A percentile compares a stretch with the other conserved stretches of the same genome.
Conservation (phyloP, 2,113 vertebrate species). For the Cygnus buccinator region DNA sequence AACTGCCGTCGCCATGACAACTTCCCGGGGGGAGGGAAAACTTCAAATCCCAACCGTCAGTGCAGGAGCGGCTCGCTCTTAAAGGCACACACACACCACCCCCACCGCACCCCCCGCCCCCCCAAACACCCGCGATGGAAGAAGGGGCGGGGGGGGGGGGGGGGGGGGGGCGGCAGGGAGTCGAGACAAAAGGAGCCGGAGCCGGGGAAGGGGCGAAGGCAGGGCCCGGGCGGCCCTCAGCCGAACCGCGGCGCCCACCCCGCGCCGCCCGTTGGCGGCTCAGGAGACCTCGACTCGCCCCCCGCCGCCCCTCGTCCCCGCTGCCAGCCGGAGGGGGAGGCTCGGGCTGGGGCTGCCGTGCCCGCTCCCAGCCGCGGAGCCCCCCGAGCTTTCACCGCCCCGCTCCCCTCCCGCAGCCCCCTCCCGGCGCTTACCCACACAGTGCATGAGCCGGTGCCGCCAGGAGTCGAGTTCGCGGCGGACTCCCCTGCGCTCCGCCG, state of each 20-base stretch:
- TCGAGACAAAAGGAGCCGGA: constrained; percentile 52
- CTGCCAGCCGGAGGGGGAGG: too few species aligned
- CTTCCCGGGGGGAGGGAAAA: constrained; percentile 61
- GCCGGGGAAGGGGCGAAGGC: neutral
- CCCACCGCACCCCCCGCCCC: constrained; percentile 26
- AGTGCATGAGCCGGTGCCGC: constrained; percentile 95
- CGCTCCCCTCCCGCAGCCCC: neutral
- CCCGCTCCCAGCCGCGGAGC: too few species aligned
- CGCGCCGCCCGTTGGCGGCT: neutral
- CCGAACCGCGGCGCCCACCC: neutral
- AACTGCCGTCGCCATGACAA: constrained; percentile 65
- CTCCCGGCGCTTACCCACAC: constrained; percentile 87
- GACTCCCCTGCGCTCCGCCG: constrained; percentile 94
- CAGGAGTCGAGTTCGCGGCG: constrained; percentile 97
- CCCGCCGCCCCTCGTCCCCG: neutral
- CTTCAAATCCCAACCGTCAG: constrained; percentile 84
- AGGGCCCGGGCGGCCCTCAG: neutral
- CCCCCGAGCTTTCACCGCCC: too few species aligned
- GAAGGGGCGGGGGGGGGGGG: neutral
- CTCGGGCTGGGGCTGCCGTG: too few species aligned
- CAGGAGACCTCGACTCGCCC: neutral
- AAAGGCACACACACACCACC: constrained; percentile 66
- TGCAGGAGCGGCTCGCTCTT: constrained; percentile 77
- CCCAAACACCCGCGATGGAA: neutral
- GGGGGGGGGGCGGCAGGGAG: constrained; percentile 24